Percentiles rank a stretch among this genome's conserved stretches.
These are phyloP conservation scores for Grammatotria lemairii DNA, from an alignment of 2,113 vertebrate species.

Conservation along the genomic window DNA sequence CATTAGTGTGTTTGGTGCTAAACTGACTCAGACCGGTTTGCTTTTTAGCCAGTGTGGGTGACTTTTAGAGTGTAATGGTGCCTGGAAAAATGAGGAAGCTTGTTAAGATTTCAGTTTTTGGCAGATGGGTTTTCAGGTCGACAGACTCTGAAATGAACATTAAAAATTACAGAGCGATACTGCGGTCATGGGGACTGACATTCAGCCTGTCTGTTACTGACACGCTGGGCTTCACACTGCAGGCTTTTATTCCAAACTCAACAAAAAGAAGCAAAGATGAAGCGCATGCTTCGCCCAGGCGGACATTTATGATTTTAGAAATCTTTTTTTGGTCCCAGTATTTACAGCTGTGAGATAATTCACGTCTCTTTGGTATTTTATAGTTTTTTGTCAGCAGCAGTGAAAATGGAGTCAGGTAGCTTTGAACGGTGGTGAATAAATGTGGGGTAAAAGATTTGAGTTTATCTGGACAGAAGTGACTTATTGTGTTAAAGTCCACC, in stretches of 20 bases:
- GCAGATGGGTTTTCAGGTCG: not conserved
- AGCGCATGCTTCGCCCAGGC: rapidly evolving
- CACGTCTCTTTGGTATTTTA: not conserved
- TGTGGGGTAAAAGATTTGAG: not conserved
- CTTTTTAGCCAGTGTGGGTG: not conserved
- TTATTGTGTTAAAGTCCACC: not conserved
- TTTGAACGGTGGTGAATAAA: not conserved
- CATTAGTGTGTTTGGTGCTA: not conserved
- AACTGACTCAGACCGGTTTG: not conserved
- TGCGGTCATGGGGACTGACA: not conserved
- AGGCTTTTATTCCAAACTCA: not conserved
- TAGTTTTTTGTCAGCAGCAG: not conserved
- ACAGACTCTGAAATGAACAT: not conserved
- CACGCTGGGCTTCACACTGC: not conserved
- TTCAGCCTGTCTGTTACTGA: not conserved
- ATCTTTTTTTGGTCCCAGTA: rapidly evolving
- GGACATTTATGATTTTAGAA: not conserved
- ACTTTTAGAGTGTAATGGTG: not conserved
- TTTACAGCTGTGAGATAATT: not conserved
- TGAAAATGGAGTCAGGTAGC: not conserved
- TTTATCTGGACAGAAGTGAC: not conserved
- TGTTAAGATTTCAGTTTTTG: not conserved
- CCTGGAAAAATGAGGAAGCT: not conserved
- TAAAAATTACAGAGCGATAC: not conserved
- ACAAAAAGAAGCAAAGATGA: not conserved